These are phyloP conservation scores for Dusona sp. DNA, from an alignment of 2,888 invertebrate genomes.

Conservation along the genomic window DNA sequence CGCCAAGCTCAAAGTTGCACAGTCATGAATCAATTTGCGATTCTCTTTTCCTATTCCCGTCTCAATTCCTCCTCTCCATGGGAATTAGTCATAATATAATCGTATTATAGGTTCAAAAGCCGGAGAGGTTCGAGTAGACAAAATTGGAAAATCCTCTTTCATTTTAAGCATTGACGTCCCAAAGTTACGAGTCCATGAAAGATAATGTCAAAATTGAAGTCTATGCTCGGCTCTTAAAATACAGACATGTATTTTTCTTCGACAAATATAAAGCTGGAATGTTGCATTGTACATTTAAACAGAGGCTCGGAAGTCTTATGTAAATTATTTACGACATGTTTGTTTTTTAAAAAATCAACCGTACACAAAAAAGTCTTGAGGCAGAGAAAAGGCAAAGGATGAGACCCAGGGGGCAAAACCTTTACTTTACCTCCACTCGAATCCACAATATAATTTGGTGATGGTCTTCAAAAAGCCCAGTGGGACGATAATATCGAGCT, in stretches of 20 bases:
- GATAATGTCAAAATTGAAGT: not conserved
- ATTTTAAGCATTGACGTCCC: not conserved
- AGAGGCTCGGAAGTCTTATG: not conserved
- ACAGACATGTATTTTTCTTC: not conserved
- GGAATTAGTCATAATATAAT: slow-evolving; percentile 1
- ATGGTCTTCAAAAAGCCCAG: slow-evolving; percentile 26
- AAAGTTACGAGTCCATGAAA: not conserved
- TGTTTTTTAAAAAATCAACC: not conserved
- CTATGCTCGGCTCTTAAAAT: not conserved
- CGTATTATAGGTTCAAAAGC: not conserved
- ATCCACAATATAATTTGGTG: slow-evolving; percentile 45
- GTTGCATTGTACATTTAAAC: not conserved
- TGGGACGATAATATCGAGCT: slow-evolving; percentile 18
- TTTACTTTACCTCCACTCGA: not conserved
- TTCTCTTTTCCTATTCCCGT: slow-evolving; percentile 10
- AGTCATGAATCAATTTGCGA: slow-evolving; percentile 58
- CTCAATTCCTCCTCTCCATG: not conserved
- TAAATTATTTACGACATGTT: not conserved
- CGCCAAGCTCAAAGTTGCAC: slow-evolving; percentile 18
- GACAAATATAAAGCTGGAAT: not conserved
- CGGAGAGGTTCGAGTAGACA: not conserved
- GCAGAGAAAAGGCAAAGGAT: not conserved
- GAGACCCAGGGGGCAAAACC: not conserved
- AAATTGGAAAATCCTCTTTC: not conserved
- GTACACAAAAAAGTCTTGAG: not conserved